phyloP scores from a whole-genome alignment of 1,140 invertebrate species.

The Stegodyphus mimosarum region DNA sequence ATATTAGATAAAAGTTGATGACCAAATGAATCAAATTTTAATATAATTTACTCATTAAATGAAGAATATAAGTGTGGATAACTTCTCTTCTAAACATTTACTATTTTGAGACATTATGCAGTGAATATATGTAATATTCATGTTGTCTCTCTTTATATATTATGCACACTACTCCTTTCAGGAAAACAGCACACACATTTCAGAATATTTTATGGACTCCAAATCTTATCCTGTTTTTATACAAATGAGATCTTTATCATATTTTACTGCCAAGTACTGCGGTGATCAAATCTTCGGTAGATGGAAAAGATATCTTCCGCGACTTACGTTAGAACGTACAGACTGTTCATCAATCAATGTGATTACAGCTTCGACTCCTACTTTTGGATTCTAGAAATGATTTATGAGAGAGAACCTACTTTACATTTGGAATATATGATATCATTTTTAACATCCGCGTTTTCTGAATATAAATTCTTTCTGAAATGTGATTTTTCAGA shows the following conservation, averaged over 20 bases:
- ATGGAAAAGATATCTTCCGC: constrained; percentile 12
- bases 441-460: background rate
- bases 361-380: constrained; percentile 33
- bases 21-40: no score
- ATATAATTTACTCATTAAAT: no score
- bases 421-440: constrained; percentile 40
- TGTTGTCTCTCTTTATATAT: no score
- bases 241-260: constrained; percentile 34
- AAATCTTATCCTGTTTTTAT: constrained; percentile 28
- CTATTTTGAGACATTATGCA: no score
- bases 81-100: no score
- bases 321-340: background rate
- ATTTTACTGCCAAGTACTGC: constrained; percentile 35
- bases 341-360: constrained; percentile 36
- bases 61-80: no score
- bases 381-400: constrained; percentile 34
- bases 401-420: constrained; percentile 46
- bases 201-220: background rate
- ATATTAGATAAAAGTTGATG: no score
- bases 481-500: background rate
- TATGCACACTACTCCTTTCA: background rate
- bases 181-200: background rate
- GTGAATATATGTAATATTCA: no score
- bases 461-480: background rate
- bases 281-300: constrained; percentile 1